Evolutionary conservation across 2,113 vertebrate genomes (phyloP), one percentile per base, ranked within the genome.

Genomic region (Chionis minor): DNA sequence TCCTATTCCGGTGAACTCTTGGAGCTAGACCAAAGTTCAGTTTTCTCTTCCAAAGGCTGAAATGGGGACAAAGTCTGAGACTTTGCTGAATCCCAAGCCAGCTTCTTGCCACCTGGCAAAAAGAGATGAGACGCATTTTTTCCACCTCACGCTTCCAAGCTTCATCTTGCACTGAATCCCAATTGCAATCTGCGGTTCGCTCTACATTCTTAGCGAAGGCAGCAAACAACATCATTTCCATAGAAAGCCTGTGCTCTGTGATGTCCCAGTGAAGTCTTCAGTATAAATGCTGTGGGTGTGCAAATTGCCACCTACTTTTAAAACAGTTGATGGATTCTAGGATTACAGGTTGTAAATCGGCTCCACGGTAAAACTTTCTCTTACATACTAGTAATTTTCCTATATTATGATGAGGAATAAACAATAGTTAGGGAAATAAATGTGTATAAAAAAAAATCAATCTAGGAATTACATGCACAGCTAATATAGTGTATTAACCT

Each of bases 121-220:
- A 24, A 6, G 88, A 83, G 81, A 70, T 0, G 67, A 59, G 74
- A 18, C 9, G 79, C 51, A 6, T 16, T 10, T 90, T 92, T 67
- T 44, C 95, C 72, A 91, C 90, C 95, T 96, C 77, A 17, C 58
- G 56, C 86, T 92, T 92, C 88, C 95, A 30, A 56, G 94, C 83
- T 82, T 87, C 73, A n/a, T 91, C 92, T 95, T 95, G 94, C 89
- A 0, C 95, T 95, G 95, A 94, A 96, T 96, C 73, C 95, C 96
- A 95, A 95, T 94, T 14, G 96, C 96, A 96, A 95, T 91, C 96
- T 97, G 96, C 96, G 12, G 89, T 47, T 95, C 72, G 8, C 79
- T 82, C 49, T 16, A 6, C 49, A 4, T 83, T 56, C 62, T 3
- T 13, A n/a, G 86, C 14, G 3, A 19, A 82, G 90, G 85, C 95